Percentiles rank a stretch among this genome's conserved stretches.
Evolutionary conservation across 2,797 vertebrate species (phyloP).

Genomic region (Triplophysa yarkandensis): DNA sequence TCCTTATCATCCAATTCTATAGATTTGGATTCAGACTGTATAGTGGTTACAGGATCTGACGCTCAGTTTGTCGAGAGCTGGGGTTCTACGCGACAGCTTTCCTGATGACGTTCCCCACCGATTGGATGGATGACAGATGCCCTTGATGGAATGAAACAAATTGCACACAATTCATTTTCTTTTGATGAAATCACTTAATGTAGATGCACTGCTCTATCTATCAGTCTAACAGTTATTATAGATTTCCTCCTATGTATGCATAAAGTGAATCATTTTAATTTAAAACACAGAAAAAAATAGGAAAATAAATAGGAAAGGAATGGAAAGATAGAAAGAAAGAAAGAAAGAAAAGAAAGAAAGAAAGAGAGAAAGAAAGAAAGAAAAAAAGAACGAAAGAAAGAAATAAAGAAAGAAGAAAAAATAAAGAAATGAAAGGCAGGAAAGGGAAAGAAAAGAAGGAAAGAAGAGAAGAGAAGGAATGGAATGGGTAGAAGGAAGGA

Average conservation of each 20-base stretch:
- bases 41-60: background rate
- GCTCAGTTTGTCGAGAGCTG: slow-evolving; percentile 7
- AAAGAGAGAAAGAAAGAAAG: too few relatives aligned
- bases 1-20: background rate
- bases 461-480: too few relatives aligned
- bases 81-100: background rate
- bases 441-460: too few relatives aligned
- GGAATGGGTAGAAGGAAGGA: too few relatives aligned
- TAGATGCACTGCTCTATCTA: background rate
- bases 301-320: background rate
- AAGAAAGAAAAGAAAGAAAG: too few relatives aligned
- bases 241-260: background rate
- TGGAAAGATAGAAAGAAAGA: too few relatives aligned
- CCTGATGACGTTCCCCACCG: background rate
- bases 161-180: background rate
- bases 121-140: background rate
- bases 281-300: background rate
- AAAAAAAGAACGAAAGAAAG: too few relatives aligned
- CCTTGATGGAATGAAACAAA: slow-evolving; percentile 12
- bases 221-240: background rate
- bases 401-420: too few relatives aligned
- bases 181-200: background rate
- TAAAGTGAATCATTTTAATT: background rate
- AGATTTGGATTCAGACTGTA: background rate
- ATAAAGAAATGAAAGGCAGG: too few relatives aligned